Evolutionary conservation across 2,888 invertebrate species (phyloP).

Genomic region (Drosophila limbata): DNA sequence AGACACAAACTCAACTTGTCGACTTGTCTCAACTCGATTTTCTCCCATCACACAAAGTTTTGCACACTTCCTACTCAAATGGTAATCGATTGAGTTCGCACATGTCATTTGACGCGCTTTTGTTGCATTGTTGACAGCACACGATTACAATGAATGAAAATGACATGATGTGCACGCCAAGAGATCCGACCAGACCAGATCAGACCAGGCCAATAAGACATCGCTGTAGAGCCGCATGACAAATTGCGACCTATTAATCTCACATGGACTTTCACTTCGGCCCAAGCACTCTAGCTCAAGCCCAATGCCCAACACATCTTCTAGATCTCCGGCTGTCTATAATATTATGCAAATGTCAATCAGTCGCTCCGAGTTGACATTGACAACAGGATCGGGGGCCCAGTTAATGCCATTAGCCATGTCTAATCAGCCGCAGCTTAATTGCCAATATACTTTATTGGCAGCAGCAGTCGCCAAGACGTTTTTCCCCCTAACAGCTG

Average conservation of each 20-base stretch:
- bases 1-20: slow-evolving; percentile 49
- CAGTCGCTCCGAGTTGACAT: slow-evolving; percentile 62
- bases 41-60: slow-evolving; percentile 41
- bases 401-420: slow-evolving; percentile 40
- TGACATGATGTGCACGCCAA: slow-evolving; percentile 66
- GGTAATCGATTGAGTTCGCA: slow-evolving; percentile 77
- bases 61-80: slow-evolving; percentile 71
- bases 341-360: slow-evolving; percentile 74
- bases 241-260: slow-evolving; percentile 79
- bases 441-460: slow-evolving; percentile 67
- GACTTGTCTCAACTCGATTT: slow-evolving; percentile 48
- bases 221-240: slow-evolving; percentile 59
- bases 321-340: slow-evolving; percentile 15
- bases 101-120: slow-evolving; percentile 74
- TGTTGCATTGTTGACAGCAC: slow-evolving; percentile 75
- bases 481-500: slow-evolving; percentile 38
- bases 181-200: slow-evolving; percentile 24
- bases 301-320: slow-evolving; percentile 26
- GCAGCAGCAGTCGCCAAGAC: slow-evolving; percentile 49
- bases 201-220: slow-evolving; percentile 36
- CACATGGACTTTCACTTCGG: slow-evolving; percentile 73
- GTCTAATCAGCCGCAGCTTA: slow-evolving; percentile 58
- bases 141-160: slow-evolving; percentile 69
- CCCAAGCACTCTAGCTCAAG: slow-evolving; percentile 29
- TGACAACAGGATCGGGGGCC: slow-evolving; percentile 55